These are phyloP conservation scores for Chaenocephalus aceratus DNA, from an alignment of 2,113 vertebrate genomes.

Conservation along the genomic window DNA sequence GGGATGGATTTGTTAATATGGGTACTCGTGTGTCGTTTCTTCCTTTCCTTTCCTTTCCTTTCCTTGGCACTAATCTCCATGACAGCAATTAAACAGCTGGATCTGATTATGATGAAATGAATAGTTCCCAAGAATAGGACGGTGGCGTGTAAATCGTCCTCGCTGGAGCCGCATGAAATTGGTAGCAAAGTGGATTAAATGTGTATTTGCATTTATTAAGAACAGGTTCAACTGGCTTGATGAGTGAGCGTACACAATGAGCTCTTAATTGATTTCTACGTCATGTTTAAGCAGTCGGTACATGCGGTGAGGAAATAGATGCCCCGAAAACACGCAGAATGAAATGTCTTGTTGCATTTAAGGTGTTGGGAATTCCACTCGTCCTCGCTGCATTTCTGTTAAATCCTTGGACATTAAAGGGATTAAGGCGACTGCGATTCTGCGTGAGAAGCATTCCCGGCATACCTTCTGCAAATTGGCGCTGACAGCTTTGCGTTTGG, in stretches of 20 bases:
- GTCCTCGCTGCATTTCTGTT: not conserved
- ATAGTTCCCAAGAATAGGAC: constrained; percentile 52
- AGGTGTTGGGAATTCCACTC: not conserved
- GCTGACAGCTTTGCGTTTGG: constrained; percentile 55
- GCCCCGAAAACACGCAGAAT: not conserved
- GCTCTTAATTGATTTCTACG: constrained; percentile 16
- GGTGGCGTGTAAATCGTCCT: constrained; percentile 26
- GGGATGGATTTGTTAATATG: constrained; percentile 41
- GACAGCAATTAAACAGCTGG: constrained; percentile 62
- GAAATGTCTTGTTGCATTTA: not conserved
- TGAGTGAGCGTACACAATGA: constrained; percentile 6
- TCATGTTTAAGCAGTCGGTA: not conserved
- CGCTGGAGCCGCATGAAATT: constrained; percentile 50
- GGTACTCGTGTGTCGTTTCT: constrained; percentile 15
- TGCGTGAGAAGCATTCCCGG: constrained; percentile 36
- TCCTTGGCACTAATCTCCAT: constrained; percentile 56
- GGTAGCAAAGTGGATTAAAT: constrained; percentile 62
- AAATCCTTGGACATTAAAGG: constrained; percentile 20
- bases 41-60: constrained; percentile 40
- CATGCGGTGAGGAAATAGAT: not conserved
- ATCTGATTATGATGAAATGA: constrained; percentile 67
- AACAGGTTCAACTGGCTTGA: constrained; percentile 1
- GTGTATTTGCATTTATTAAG: constrained; percentile 48
- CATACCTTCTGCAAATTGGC: constrained; percentile 32
- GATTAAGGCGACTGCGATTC: constrained; percentile 12